phyloP scores from a whole-genome alignment of 2,888 invertebrate genomes.

The Ecdyonurus torrentis region DNA sequence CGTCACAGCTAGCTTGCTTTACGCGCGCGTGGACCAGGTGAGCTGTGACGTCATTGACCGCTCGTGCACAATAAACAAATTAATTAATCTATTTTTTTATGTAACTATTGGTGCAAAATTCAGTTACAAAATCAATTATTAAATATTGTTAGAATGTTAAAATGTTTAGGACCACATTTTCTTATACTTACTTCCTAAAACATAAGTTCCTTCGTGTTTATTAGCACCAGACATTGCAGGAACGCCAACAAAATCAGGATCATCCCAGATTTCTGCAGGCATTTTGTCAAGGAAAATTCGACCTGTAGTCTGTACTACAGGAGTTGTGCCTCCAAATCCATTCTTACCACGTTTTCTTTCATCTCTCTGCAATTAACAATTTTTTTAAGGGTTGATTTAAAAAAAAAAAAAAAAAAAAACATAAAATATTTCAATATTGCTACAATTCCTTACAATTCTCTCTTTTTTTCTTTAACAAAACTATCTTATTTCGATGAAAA shows the following conservation, averaged over 20 bases:
- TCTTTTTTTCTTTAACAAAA: too few relatives aligned
- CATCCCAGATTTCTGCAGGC: slow-evolving; percentile 16
- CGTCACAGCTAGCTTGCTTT: too few relatives aligned
- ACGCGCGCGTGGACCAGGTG: too few relatives aligned
- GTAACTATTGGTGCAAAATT: neutral
- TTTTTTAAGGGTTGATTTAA: too few relatives aligned
- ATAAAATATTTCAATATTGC: too few relatives aligned
- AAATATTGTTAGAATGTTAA: too few relatives aligned
- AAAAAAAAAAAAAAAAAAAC: too few relatives aligned
- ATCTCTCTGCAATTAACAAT: slow-evolving; percentile 5
- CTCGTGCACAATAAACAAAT: slow-evolving; percentile 16
- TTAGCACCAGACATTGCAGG: slow-evolving; percentile 31
- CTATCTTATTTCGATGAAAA: too few relatives aligned
- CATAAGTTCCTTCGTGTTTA: slow-evolving; percentile 30
- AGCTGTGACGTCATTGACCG: too few relatives aligned
- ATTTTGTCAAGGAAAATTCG: slow-evolving; percentile 18
- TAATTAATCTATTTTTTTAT: slow-evolving; percentile 17
- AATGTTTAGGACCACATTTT: neutral
- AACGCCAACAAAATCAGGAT: slow-evolving; percentile 22
- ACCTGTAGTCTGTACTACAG: slow-evolving; percentile 20
- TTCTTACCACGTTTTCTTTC: slow-evolving; percentile 3
- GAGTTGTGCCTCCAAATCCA: slow-evolving; percentile 19
- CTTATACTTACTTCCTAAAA: slow-evolving; percentile 24
- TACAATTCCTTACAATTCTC: too few relatives aligned
- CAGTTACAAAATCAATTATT: neutral